Percentiles rank a stretch among this genome's conserved stretches.
phyloP scores from a whole-genome alignment of 2,113 vertebrate genomes.

The Varanus salvator region DNA sequence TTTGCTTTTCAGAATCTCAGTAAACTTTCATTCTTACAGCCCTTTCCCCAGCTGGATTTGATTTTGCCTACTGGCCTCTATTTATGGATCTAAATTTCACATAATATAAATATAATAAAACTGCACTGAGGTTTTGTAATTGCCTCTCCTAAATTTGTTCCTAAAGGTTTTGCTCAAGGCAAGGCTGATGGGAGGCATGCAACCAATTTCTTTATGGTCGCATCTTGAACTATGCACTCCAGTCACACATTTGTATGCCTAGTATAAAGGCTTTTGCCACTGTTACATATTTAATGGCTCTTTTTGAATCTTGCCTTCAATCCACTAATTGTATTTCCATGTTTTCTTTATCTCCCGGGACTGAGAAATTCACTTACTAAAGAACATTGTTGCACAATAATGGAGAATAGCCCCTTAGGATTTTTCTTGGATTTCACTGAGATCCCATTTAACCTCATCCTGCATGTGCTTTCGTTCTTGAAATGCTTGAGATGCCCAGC shows the following conservation, averaged over 20 bases:
- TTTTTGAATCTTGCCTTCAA: background rate
- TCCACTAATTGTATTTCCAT: slow-evolving; percentile 19
- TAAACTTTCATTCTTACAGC: background rate
- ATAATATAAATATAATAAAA: background rate
- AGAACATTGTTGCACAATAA: slow-evolving; percentile 7
- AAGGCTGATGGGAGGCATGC: background rate
- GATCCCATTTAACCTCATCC: background rate
- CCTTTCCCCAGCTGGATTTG: background rate
- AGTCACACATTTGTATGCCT: background rate
- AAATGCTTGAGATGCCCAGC: background rate
- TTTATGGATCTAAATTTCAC: background rate
- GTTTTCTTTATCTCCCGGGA: background rate
- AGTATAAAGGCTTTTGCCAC: background rate
- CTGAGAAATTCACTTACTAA: background rate
- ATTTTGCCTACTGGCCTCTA: background rate
- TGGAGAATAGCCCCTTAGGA: background rate
- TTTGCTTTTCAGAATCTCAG: background rate
- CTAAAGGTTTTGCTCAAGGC: background rate
- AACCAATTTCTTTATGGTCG: background rate
- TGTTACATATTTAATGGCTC: slow-evolving; percentile 15
- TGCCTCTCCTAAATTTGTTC: background rate
- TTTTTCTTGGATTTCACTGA: slow-evolving; percentile 21
- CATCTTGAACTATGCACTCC: slow-evolving; percentile 2
- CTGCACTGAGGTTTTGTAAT: background rate
- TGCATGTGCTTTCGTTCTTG: background rate